Conservation (phyloP, 2,888 invertebrate species). For the Pristionchus mayeri region DNA sequence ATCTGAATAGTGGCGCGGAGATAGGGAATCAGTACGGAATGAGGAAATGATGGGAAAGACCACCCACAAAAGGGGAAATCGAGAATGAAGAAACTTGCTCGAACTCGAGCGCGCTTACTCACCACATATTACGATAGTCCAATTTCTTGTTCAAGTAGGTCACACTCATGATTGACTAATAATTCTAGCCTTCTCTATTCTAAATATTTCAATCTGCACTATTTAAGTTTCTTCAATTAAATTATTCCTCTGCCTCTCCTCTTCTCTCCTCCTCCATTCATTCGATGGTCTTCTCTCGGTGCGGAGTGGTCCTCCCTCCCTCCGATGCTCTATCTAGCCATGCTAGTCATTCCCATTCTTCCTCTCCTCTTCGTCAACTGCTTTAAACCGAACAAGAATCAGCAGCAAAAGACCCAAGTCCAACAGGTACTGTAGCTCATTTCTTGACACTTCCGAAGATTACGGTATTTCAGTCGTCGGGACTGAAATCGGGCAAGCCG, state of each 20-base stretch:
- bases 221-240: neutral
- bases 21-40: neutral
- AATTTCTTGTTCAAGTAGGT: too few species aligned
- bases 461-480: neutral
- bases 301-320: constrained; percentile 24
- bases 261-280: neutral
- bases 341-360: neutral
- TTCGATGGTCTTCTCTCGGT: neutral
- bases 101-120: too few species aligned
- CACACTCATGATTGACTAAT: neutral
- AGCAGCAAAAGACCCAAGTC: neutral
- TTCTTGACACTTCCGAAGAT: neutral
- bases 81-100: neutral
- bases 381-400: neutral
- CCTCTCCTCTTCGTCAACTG: neutral
- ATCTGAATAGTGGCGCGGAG: neutral
- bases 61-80: neutral
- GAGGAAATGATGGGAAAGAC: neutral
- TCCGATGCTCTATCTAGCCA: neutral
- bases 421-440: neutral
- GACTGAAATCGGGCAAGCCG: neutral
- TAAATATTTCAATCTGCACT: too few species aligned
- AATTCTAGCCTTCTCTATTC: neutral
- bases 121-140: too few species aligned
- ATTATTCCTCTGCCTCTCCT: too few species aligned